Conservation (phyloP, 2,888 invertebrate species). For the Seladonia tumulorum region DNA sequence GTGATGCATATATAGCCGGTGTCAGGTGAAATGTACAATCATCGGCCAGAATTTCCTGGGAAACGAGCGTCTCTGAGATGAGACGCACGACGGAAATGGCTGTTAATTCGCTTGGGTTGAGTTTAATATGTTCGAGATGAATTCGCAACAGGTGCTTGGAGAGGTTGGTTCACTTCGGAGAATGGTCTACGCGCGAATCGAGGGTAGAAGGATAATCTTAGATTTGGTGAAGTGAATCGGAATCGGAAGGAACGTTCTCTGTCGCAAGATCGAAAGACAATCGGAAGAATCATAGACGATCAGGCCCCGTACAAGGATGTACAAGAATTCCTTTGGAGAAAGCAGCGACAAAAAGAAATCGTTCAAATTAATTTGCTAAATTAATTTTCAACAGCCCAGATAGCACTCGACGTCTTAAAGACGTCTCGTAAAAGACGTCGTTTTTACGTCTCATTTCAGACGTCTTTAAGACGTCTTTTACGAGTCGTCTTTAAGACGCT, state of each 20-base stretch:
- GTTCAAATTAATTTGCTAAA: too few relatives aligned
- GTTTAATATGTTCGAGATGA: constrained; percentile 40
- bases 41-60: constrained; percentile 23
- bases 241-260: constrained; percentile 13
- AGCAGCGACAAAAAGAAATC: background rate
- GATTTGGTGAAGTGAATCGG: background rate
- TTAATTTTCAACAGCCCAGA: too few relatives aligned
- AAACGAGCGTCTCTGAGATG: constrained; percentile 25
- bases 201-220: constrained; percentile 26
- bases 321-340: background rate
- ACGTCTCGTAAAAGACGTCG: too few relatives aligned
- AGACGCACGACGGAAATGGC: constrained; percentile 39
- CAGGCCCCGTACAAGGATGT: background rate
- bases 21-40: constrained; percentile 28
- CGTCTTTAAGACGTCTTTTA: too few relatives aligned
- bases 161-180: background rate
- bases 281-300: background rate
- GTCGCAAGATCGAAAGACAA: background rate
- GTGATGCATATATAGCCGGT: background rate
- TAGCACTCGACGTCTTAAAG: too few relatives aligned
- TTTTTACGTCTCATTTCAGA: too few relatives aligned
- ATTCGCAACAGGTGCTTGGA: constrained; percentile 41
- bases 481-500: too few relatives aligned
- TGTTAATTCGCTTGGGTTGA: constrained; percentile 38
- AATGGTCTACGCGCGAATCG: background rate